These are phyloP conservation scores for Geothlypis trichas DNA, from an alignment of 2,113 vertebrate species.

Conservation along the genomic window DNA sequence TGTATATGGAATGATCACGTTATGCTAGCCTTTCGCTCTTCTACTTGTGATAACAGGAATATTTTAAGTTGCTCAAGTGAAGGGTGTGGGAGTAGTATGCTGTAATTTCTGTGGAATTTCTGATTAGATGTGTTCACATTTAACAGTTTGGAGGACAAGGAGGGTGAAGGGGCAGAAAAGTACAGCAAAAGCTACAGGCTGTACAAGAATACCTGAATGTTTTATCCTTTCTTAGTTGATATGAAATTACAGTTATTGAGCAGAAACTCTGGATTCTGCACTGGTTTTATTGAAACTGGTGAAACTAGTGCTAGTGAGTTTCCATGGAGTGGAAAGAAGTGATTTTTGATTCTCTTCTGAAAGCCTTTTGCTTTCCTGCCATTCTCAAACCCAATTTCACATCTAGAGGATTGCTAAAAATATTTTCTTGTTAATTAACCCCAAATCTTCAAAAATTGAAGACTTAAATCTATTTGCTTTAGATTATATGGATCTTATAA, in stretches of 20 bases:
- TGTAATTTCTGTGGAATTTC: slow-evolving; percentile 49
- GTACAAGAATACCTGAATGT: background rate
- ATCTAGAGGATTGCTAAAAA: background rate
- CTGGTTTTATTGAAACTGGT: background rate
- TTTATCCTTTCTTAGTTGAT: slow-evolving; percentile 1
- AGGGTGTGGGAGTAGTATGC: background rate
- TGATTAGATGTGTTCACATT: background rate
- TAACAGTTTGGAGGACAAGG: background rate
- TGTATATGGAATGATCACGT: background rate
- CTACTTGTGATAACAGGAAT: background rate
- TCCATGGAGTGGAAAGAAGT: background rate
- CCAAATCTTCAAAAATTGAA: background rate
- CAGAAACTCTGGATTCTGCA: background rate
- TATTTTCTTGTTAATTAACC: background rate
- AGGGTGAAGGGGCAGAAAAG: background rate
- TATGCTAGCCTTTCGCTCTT: background rate
- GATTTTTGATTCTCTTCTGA: background rate
- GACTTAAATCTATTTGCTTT: background rate
- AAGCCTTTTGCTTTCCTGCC: background rate
- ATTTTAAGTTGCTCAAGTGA: background rate
- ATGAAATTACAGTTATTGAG: background rate
- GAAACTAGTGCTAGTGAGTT: background rate
- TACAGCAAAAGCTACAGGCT: background rate
- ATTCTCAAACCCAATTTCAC: background rate
- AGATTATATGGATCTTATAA: background rate